Evolutionary conservation across 1,140 invertebrate genomes (phyloP), one percentile per base, ranked within the genome.

Genomic region (Ericerus pela): DNA sequence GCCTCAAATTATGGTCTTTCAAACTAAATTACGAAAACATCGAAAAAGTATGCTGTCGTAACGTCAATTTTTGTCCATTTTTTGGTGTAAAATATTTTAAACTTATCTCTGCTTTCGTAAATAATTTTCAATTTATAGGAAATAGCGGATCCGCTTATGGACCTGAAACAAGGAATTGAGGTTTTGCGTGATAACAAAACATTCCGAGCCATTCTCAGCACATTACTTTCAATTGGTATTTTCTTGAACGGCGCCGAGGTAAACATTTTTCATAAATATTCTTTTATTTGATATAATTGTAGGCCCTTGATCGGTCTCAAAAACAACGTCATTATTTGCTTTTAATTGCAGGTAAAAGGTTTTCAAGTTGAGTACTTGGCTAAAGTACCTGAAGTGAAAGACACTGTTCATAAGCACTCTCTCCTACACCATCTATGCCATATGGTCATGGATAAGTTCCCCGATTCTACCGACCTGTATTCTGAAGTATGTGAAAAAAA

Each of bases 321-420:
- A 43, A 18, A 43, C 20, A 43, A 43, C 14, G 20, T 47, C 16
- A 5, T 16, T 47, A 8, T 22, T 27, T 18, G n/a, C n/a, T 30
- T 33, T 38, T 33, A 41, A 26, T 31, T 54, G 33, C 63, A 82
- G 77, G 86, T 89, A 12, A 94, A 94, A 76, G 96, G 94, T 26
- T 99, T 99, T 72, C 90, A 96, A 69, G 80, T 99, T 61, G 96
- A 99, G 64, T 99, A 98, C 71, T 74, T 99, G 61, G 78, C 90
- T 41, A 97, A 97, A 78, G 90, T 97, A 62, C 92, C 95, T 62
- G 96, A 99, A 78, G 94, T 99, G 1, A 99, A 99, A 74, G 95
- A 99, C 70, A 97, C 95, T 0, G 90, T 97, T 26, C 91, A 98
- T 70, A 99, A 98, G 70, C 93, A 99, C 72, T 94, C 94, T 22